Base-by-base conservation (phyloP, 2,888 invertebrate genomes). In the Xylota sylvarum region DNA sequence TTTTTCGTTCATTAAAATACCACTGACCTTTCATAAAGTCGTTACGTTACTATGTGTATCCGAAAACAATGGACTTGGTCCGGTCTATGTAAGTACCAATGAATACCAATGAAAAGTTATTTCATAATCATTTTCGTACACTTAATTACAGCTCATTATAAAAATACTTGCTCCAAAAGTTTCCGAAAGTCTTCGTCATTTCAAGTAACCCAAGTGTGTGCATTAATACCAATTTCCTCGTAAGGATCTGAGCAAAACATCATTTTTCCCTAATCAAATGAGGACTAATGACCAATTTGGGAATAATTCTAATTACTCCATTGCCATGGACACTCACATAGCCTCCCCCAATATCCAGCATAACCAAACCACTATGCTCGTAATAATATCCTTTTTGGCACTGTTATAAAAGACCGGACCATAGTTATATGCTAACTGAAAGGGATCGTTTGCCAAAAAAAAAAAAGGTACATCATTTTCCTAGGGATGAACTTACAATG, bases 231-330 rank as follows among this genome's bases (percentile, higher is more conserved):
- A 70, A 62, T 70, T 69, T 69, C 62, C 62, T 70, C 10, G 7
- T 23, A 78, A 55, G 32, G 40, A 67, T 48, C 76, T 58, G 5
- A 35, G 14, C 7, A 70, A 52, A 77, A 55, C 70, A 64, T 55
- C 10, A 62, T 70, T 72, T 64, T 64, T 56, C 52, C 64, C 64
- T 79, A 79, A 64, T 79, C 70, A 79, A 79, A 79, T 37, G 56
- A 72, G 55, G 46, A 79, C 70, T 79, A 79, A 79, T 79, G 79
- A 64, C 55, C 79, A 64, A 79, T 79, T 72, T 55, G 70, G 79
- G 70, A 72, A 64, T 79, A 79, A 79, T 72, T 78, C 56, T 43
- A 79, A 79, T 79, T 79, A 79, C 62, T 58, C 67, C 58, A 55
- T 56, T 17, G 19, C 52, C 67, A 50, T 19, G 40, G 40, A 62